phyloP scores from a whole-genome alignment of 2,888 invertebrate genomes.

The Tipula unca region DNA sequence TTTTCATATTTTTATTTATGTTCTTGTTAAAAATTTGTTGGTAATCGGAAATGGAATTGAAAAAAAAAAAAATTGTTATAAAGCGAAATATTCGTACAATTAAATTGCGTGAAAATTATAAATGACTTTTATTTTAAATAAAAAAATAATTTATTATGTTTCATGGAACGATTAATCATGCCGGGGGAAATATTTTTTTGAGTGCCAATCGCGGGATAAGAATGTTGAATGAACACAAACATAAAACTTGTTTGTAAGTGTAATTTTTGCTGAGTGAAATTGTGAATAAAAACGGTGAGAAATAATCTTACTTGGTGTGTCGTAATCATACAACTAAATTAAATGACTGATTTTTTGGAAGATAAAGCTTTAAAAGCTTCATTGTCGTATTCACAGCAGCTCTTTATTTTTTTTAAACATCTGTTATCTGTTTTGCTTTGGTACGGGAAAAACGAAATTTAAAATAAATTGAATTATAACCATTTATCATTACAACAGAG shows the following conservation, averaged over 20 bases:
- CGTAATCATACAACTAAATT: too few relatives aligned
- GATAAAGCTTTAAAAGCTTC: too few relatives aligned
- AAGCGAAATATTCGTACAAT: not conserved
- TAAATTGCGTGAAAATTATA: slow-evolving; percentile 14
- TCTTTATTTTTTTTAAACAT: too few relatives aligned
- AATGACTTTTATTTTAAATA: not conserved
- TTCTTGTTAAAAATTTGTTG: not conserved
- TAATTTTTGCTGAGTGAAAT: not conserved
- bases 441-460: too few relatives aligned
- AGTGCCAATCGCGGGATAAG: not conserved
- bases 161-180: not conserved
- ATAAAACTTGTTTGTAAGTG: not conserved
- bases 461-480: too few relatives aligned
- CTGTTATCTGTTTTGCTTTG: too few relatives aligned
- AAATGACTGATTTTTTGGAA: too few relatives aligned
- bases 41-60: not conserved
- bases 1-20: not conserved
- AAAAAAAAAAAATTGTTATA: not conserved
- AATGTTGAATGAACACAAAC: not conserved
- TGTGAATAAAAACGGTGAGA: not conserved
- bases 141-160: not conserved
- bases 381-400: too few relatives aligned
- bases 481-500: too few relatives aligned
- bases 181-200: not conserved
- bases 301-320: too few relatives aligned